A percentile compares a stretch with the other conserved stretches of the same genome.
Conservation (phyloP, 2,888 invertebrate genomes). For the Artemia sinica region DNA sequence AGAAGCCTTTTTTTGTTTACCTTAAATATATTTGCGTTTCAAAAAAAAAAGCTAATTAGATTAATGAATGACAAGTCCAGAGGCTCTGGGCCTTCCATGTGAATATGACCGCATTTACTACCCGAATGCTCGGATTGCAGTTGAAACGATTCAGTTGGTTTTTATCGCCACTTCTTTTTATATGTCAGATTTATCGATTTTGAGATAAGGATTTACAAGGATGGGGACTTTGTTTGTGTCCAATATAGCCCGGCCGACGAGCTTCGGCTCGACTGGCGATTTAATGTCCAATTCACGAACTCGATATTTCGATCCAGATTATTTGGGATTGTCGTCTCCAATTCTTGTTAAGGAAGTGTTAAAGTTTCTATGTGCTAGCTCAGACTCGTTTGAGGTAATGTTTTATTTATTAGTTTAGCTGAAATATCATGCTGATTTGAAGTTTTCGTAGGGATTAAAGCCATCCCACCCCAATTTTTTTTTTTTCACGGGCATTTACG, state of each 20-base stretch:
- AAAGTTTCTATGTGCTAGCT: neutral
- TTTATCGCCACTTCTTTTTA: too few relatives aligned
- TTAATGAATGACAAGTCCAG: conserved; percentile 11
- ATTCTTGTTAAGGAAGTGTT: conserved; percentile 11
- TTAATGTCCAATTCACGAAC: neutral
- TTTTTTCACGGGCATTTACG: too few relatives aligned
- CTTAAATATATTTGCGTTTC: too few relatives aligned
- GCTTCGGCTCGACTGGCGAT: neutral
- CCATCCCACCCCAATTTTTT: too few relatives aligned
- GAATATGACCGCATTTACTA: conserved; percentile 9
- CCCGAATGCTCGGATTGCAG: neutral
- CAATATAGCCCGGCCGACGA: conserved; percentile 4
- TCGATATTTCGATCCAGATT: neutral
- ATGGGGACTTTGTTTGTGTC: conserved; percentile 11
- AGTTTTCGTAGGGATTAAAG: too few relatives aligned
- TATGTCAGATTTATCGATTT: neutral
- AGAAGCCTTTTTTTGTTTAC: too few relatives aligned
- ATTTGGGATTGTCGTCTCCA: conserved; percentile 3
- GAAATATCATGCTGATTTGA: too few relatives aligned
- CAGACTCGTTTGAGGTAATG: neutral
- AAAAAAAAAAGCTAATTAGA: neutral
- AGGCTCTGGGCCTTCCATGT: neutral
- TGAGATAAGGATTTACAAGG: neutral
- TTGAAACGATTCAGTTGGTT: neutral
- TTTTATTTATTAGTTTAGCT: too few relatives aligned